Evolutionary conservation across 2,888 invertebrate species (phyloP).

Genomic region (Leptarthrus brevirostris): DNA sequence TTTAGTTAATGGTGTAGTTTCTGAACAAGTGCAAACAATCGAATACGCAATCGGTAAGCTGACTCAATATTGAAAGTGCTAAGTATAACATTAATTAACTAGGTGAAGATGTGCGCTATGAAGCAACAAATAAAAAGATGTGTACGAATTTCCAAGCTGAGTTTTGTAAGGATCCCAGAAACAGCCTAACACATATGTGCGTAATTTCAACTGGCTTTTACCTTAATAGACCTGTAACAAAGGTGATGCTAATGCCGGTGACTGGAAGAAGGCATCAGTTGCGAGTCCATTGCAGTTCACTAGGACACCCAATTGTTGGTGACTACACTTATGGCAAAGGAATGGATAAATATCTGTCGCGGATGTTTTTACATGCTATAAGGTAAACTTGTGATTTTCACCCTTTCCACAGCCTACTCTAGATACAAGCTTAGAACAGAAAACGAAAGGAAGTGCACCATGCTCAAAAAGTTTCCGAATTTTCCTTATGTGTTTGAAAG

Average conservation of each 20-base stretch:
- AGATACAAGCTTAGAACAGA: too few species aligned
- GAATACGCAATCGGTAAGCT: constrained; percentile 74
- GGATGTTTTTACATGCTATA: constrained; percentile 83
- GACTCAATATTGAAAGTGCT: too few species aligned
- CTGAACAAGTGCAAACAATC: constrained; percentile 70
- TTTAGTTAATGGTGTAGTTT: constrained; percentile 76
- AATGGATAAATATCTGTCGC: constrained; percentile 72
- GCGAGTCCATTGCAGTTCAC: constrained; percentile 77
- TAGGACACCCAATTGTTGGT: constrained; percentile 82
- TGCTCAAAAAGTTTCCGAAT: too few species aligned
- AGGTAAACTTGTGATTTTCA: too few species aligned
- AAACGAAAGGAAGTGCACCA: too few species aligned
- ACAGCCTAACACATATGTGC: constrained; percentile 73
- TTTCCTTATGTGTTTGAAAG: too few species aligned
- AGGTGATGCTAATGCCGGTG: constrained; percentile 77
- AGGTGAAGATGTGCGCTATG: constrained; percentile 72
- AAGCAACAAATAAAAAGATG: constrained; percentile 73
- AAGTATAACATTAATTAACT: constrained; percentile 43
- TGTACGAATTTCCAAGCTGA: constrained; percentile 66
- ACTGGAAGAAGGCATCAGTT: constrained; percentile 86
- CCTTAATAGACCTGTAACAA: constrained; percentile 74
- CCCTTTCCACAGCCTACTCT: too few species aligned
- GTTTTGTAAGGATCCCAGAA: constrained; percentile 69
- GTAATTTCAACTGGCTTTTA: constrained; percentile 76
- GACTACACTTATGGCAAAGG: constrained; percentile 83